Percentiles rank a stretch among this genome's conserved stretches.
Evolutionary conservation across 2,113 vertebrate species (phyloP).

Genomic region (Oncorhynchus keta): DNA sequence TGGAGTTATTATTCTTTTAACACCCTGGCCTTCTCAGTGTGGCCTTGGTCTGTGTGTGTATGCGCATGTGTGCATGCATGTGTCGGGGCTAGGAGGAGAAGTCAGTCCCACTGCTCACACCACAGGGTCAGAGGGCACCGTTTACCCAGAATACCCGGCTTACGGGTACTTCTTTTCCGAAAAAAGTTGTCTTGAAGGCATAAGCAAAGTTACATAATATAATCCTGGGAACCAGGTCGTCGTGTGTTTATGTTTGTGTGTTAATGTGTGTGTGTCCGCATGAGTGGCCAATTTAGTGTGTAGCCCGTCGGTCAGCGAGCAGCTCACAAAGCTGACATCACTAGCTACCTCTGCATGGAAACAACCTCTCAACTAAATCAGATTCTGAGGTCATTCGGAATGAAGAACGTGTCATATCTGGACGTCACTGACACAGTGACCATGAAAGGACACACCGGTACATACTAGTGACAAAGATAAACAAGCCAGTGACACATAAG

Average conservation of each 20-base stretch:
- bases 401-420: neutral
- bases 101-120: slow-evolving; percentile 6
- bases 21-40: neutral
- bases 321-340: slow-evolving; percentile 7
- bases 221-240: neutral
- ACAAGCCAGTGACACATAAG: neutral
- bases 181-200: slow-evolving; percentile 1
- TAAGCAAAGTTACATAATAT: slow-evolving; percentile 20
- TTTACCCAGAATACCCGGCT: slow-evolving; percentile 20
- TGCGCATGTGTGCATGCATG: no score
- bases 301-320: neutral
- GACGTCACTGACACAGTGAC: neutral
- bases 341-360: slow-evolving; percentile 17
- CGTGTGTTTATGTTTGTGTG: no score
- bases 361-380: slow-evolving; percentile 6
- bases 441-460: slow-evolving; percentile 26
- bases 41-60: no score
- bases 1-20: neutral
- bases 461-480: neutral
- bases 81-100: neutral
- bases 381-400: neutral
- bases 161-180: neutral
- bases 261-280: no score
- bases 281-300: neutral
- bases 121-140: slow-evolving; percentile 27